Evolutionary conservation across 2,113 vertebrate species (phyloP), one percentile per base, ranked within the genome.

Genomic region (Limanda limanda): DNA sequence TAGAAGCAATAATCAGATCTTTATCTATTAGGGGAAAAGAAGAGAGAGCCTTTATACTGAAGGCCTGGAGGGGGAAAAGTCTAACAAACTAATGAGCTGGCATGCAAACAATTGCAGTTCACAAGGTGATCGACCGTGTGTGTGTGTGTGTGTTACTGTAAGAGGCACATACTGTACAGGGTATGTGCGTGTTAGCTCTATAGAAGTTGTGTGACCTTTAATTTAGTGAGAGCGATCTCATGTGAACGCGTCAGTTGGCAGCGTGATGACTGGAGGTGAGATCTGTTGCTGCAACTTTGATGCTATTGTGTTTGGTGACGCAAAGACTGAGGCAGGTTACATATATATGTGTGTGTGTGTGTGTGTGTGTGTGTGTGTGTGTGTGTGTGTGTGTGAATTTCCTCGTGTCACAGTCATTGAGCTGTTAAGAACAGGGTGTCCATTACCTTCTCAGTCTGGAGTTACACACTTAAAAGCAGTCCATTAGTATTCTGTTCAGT

Each of bases 381-480:
- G 11, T 52, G 40, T 25, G 47, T 23, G 25, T 69, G 37, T 31
- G 20, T 68, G 71, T 17, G 48, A 21, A 14, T 27, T 13, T 61
- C 48, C 17, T 55, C 76, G 51, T 69, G 63, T 69, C 52, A 69
- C 77, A 80, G 69, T 72, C 76, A 87, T 48, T 88, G 88, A 88
- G 48, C 85, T 79, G 82, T 89, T 69, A 71, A 90, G 85, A 75
- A 76, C 58, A 78, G 60, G 51, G 85, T 91, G 78, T 88, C 66
- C 63, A 86, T 91, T 86, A 87, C 86, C 52, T 78, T 56, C 64
- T 71, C 78, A 83, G 84, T 47, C n/a, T 90, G 55, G 73, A 79
- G 86, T 89, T 89, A 82, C 88, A 83, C 74, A 82, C 72, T 88
- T 85, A 81, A 91, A 91, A 86, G 82, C 80, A 62, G 47, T 73